Evolutionary conservation across 1,140 invertebrate genomes (phyloP), one percentile per base, ranked within the genome.

Genomic region (Phymastichus coffea): DNA sequence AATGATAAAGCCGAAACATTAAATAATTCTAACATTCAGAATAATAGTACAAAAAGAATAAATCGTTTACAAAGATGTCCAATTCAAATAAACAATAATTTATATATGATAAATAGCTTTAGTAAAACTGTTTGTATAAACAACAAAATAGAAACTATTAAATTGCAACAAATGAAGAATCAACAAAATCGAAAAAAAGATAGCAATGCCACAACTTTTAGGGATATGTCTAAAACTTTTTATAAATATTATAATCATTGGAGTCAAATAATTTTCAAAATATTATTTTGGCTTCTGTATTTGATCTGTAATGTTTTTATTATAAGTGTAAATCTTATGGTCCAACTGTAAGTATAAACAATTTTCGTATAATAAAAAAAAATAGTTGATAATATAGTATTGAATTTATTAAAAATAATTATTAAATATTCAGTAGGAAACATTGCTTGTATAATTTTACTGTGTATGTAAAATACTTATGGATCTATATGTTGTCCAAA

Each of bases 241-340:
- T 74, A 72, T 41, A 79, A 83, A 59, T 86, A 86, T 65, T 70
- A 84, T 2, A 83, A 81, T 64, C 82, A 82, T 43, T 91, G 88
- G 88, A 86, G 85, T 70, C 85, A 85, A 66, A 83, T 87, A 17
- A 82, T 83, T 20, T 78, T 87, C 53, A 87, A 86, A 62, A 81
- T 88, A 56, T 70, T 90, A 54, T 81, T 86, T 48, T 93, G 91
- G 91, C 82, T 93, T 40, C 76, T 89, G 41, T 86, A 90, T 78
- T 75, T 93, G 49, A 83, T 93, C 7, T 90, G 85, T 55, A 90
- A 92, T 73, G 88, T 92, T 59, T 84, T 87, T 51, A 85, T 85
- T 44, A 86, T 92, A 80, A 91, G 89, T 68, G 81, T 85, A 37
- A 88, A 90, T 76, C 81, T 92, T 57, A 82, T 86, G 22, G 84